Conservation (phyloP, 1,140 invertebrate species). For the Wasmannia auropunctata region DNA sequence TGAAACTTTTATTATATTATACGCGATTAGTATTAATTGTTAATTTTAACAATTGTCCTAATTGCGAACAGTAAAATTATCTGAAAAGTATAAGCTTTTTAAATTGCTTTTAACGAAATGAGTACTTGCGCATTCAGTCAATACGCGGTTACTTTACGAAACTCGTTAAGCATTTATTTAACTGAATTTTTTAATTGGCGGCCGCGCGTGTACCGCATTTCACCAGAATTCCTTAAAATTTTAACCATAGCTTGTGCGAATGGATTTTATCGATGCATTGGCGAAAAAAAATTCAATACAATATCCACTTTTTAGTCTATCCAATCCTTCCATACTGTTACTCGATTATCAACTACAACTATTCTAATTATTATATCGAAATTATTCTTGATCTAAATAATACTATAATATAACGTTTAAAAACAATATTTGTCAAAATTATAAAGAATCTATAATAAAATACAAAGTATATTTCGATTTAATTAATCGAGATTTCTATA, state of each 20-base stretch:
- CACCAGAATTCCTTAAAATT: constrained; percentile 34
- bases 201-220: constrained; percentile 8
- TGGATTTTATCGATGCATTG: constrained; percentile 20
- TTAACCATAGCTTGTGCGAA: constrained; percentile 8
- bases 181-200: constrained; percentile 52
- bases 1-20: neutral
- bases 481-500: neutral
- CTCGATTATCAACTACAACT: neutral
- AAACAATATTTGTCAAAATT: neutral
- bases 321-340: neutral
- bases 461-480: neutral
- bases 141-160: constrained; percentile 44
- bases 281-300: neutral
- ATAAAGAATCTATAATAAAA: neutral
- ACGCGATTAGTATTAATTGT: neutral
- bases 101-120: constrained; percentile 32
- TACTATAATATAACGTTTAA: neutral
- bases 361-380: neutral
- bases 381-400: neutral
- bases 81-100: constrained; percentile 38
- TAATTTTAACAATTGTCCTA: neutral
- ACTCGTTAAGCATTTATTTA: constrained; percentile 45
- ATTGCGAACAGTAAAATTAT: neutral
- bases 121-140: neutral
- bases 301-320: no score